Evolutionary conservation across 2,888 invertebrate species (phyloP), one percentile per base, ranked within the genome.

Genomic region (Dicranocentrus wangi): DNA sequence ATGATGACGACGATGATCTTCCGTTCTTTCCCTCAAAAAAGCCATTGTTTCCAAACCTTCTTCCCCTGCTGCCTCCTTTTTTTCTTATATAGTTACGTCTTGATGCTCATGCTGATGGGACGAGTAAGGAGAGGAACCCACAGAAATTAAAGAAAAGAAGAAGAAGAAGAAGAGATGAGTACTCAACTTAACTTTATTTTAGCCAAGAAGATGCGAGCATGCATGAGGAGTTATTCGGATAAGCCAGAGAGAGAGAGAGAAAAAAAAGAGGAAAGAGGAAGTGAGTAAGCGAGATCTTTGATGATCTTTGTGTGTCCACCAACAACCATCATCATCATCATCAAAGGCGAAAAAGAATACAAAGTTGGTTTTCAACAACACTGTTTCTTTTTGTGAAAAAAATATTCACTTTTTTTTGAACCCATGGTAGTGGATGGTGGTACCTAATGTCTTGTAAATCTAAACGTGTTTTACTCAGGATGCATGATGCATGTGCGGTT

Each of bases 211-310:
- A n/a, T n/a, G n/a, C n/a, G 17, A 28, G 28, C 23, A 55, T 69
- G 69, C 69, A 51, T 69, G 39, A 69, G 47, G 55, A 53, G 69
- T 47, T 42, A 17, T 15, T n/a, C 19, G 51, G 51, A 51, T 3
- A 17, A 42, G 55, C 47, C 23, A 76, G 69, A 65, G 53, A 47
- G 39, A 65, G 65, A 69, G 70, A 47, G 47, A 7, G 43, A 8
- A 58, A 58, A 53, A 19, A 70, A 58, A 70, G 69, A 65, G 51
- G 61, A 72, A 61, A 65, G 73, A 69, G 77, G 77, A 77, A 77
- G 77, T 77, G 77, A 77, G 77, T 77, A 77, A 77, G 77, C 77
- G 55, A 77, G 76, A 77, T 27, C 65, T 65, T 77, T 69, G 77
- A 77, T 77, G 42, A 77, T 77, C 55, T 77, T 70, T 77, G 63